Evolutionary conservation across 37 sponge, comb jelly and placozoan genomes (phyloP), one percentile per base, ranked within the genome.

Genomic region (Oscarella lobularis): DNA sequence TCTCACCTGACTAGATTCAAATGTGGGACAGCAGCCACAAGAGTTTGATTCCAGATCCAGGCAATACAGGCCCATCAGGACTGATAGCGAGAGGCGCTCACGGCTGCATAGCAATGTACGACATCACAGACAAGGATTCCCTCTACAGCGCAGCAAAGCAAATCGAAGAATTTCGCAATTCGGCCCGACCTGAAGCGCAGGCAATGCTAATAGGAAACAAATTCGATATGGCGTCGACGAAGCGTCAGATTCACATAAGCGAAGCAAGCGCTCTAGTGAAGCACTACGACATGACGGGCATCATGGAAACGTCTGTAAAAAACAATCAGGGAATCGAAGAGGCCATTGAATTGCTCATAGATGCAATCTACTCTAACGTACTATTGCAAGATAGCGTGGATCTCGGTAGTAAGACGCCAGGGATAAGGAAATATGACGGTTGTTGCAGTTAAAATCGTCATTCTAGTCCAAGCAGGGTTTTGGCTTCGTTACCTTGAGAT

Each of bases 401-500:
- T n/a, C n/a, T n/a, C n/a, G n/a, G n/a, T n/a, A n/a, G n/a, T n/a
- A n/a, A n/a, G n/a, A n/a, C n/a, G n/a, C n/a, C n/a, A n/a, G n/a
- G n/a, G n/a, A n/a, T n/a, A n/a, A n/a, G n/a, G n/a, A n/a, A n/a
- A n/a, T n/a, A n/a, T n/a, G n/a, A n/a, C n/a, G n/a, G n/a, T n/a
- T n/a, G 72, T 20, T 69, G 6, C 6, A n/a, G 29, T 69, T 69
- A 79, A 72, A 79, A 37, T 66, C 40, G 31, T 79, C 36, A 41
- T 33, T 39, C 2, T 48, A 41, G 40, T 27, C 98, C 98, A 41
- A 97, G 76, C 39, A 97, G 76, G 32, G 91, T 83, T 73, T 90
- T 97, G 4, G 98, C 90, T 35, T 93, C 88, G 41, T 85, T 81
- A 36, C 77, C 85, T 41, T 90, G 90, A 37, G 82, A 81, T 39